Evolutionary conservation across 2,797 vertebrate genomes (phyloP).

Genomic region (Triplophysa bombifrons): DNA sequence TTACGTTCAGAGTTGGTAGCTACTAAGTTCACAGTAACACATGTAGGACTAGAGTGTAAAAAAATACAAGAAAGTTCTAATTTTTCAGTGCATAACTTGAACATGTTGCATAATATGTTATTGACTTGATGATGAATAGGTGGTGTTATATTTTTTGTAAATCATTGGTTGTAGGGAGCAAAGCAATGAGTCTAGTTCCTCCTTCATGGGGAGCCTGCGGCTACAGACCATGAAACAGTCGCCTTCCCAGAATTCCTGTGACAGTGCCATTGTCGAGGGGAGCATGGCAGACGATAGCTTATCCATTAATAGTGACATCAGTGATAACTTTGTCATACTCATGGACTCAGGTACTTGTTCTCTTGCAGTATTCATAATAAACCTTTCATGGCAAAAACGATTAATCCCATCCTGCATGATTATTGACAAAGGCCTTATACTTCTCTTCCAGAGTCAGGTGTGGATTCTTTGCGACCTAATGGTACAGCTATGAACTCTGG

Average conservation of each 20-base stretch:
- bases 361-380: background rate
- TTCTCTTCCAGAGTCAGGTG: slow-evolving; percentile 78
- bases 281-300: slow-evolving; percentile 89
- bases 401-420: background rate
- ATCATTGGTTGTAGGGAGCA: slow-evolving; percentile 74
- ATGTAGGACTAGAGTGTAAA: too few species aligned
- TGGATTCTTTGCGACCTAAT: slow-evolving; percentile 78
- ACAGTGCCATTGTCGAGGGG: slow-evolving; percentile 86
- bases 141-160: too few species aligned
- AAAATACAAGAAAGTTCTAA: too few species aligned
- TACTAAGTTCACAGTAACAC: too few species aligned
- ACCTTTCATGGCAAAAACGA: background rate
- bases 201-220: slow-evolving; percentile 72
- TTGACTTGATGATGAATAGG: too few species aligned
- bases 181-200: slow-evolving; percentile 76
- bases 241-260: slow-evolving; percentile 90
- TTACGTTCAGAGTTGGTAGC: too few species aligned
- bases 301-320: slow-evolving; percentile 89
- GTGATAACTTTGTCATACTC: slow-evolving; percentile 88
- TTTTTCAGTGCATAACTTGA: background rate
- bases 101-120: background rate
- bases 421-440: background rate
- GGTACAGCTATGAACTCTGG: slow-evolving; percentile 62
- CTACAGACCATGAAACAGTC: slow-evolving; percentile 87
- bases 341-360: slow-evolving; percentile 81